Conservation (phyloP, 2,113 vertebrate species). For the Urocolius indicus region DNA sequence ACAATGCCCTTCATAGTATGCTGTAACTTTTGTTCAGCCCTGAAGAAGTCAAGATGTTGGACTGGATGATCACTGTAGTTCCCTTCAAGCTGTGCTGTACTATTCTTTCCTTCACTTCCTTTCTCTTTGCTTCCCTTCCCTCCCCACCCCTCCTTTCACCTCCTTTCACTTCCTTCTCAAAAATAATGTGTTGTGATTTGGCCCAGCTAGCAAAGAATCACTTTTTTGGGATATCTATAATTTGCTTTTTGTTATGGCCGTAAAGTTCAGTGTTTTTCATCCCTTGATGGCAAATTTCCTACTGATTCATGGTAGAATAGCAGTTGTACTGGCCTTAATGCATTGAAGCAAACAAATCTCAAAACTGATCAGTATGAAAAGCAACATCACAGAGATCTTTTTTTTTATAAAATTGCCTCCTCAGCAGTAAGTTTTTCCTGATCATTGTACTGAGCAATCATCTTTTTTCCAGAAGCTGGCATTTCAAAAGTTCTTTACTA, state of each 20-base stretch:
- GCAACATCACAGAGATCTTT: neutral
- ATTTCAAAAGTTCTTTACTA: neutral
- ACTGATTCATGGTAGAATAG: neutral
- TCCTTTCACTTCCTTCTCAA: too few relatives aligned
- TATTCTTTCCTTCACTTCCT: too few relatives aligned
- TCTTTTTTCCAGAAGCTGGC: neutral
- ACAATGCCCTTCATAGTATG: neutral
- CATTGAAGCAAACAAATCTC: neutral
- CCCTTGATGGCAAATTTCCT: neutral
- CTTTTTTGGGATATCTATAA: neutral
- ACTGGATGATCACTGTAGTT: neutral
- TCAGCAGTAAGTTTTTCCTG: neutral
- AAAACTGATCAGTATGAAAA: neutral
- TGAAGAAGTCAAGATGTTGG: neutral
- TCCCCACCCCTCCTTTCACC: too few relatives aligned
- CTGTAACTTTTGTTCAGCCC: neutral
- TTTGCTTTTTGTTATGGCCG: neutral
- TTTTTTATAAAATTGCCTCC: neutral
- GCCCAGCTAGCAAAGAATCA: too few relatives aligned
- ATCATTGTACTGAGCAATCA: fast-evolving
- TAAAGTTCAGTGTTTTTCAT: neutral
- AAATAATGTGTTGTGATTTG: too few relatives aligned
- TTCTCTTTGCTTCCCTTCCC: too few relatives aligned
- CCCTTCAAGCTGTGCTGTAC: neutral
- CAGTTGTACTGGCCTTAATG: neutral